phyloP scores from a whole-genome alignment of 2,113 vertebrate species.

The Pseudonaja textilis region DNA sequence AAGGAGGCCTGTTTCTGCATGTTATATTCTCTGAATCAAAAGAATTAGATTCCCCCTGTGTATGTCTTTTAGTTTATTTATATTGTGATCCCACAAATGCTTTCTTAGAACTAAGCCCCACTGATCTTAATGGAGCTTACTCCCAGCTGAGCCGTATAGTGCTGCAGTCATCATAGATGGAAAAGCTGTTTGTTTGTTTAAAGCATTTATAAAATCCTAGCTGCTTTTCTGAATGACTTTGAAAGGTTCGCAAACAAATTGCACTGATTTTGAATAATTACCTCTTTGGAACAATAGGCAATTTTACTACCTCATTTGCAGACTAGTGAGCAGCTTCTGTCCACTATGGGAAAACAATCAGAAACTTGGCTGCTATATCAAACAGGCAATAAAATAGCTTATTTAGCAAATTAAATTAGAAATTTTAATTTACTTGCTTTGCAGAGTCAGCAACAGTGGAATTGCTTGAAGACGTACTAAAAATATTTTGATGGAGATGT shows the following conservation, averaged over 20 bases:
- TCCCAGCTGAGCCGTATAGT: not conserved
- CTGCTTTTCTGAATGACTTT: conserved; percentile 31
- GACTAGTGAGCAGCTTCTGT: conserved; percentile 52
- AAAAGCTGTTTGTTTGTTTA: not conserved
- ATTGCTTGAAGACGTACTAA: conserved; percentile 53
- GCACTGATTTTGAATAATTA: conserved; percentile 54
- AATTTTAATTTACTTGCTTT: conserved; percentile 52
- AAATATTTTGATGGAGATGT: conserved; percentile 54
- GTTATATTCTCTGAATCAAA: not conserved
- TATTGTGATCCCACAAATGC: not conserved
- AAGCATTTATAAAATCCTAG: not conserved
- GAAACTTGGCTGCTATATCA: conserved; percentile 49
- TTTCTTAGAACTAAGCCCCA: not conserved
- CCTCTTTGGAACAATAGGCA: conserved; percentile 51
- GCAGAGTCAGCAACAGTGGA: conserved; percentile 50
- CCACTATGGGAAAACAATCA: conserved; percentile 55
- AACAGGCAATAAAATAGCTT: conserved; percentile 50
- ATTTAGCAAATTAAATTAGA: conserved; percentile 63
- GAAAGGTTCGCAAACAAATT: conserved; percentile 26
- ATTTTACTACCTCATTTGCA: conserved; percentile 55
- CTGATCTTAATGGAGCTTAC: not conserved
- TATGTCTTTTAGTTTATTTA: not conserved
- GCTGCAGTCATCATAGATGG: not conserved
- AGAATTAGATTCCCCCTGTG: too few relatives aligned
- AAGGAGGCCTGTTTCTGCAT: not conserved